Percentiles rank a stretch among this genome's conserved stretches.
These are phyloP conservation scores for Parauchenoglanis punctatus DNA, from an alignment of 2,797 vertebrate species.

Conservation along the genomic window DNA sequence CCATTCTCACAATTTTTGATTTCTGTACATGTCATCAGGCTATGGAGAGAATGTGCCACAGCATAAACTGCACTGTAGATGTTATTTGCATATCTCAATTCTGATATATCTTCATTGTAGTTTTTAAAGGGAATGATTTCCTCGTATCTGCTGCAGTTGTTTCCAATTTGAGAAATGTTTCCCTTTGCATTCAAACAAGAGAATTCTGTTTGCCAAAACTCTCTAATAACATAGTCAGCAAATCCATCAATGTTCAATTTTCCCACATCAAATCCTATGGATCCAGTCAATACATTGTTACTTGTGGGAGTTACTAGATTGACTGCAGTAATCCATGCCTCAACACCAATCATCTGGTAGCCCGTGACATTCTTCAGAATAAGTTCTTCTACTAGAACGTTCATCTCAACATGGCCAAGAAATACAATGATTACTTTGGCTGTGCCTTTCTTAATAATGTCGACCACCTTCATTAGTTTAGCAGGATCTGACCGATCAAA, in stretches of 20 bases:
- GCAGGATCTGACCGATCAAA: conserved; percentile 68
- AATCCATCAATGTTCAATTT: conserved; percentile 70
- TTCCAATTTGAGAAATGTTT: background rate
- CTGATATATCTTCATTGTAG: conserved; percentile 67
- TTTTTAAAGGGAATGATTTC: conserved; percentile 63
- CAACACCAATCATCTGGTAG: conserved; percentile 74
- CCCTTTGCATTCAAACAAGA: conserved; percentile 51
- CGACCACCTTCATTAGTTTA: conserved; percentile 69
- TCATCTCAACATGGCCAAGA: conserved; percentile 72
- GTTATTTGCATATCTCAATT: conserved; percentile 71
- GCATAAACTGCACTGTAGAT: conserved; percentile 77
- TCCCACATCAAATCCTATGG: conserved; percentile 73
- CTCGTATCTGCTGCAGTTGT: conserved; percentile 59
- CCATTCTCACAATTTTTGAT: conserved; percentile 63
- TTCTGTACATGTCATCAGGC: conserved; percentile 64
- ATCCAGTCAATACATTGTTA: conserved; percentile 69
- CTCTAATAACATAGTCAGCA: conserved; percentile 64
- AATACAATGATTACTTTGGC: conserved; percentile 73
- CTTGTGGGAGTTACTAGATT: conserved; percentile 71
- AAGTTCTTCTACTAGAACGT: conserved; percentile 68
- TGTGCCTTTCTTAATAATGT: conserved; percentile 70
- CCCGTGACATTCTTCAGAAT: conserved; percentile 70
- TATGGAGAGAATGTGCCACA: conserved; percentile 71
- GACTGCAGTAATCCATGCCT: conserved; percentile 77
- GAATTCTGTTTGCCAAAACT: conserved; percentile 70